Conservation (phyloP, 1,140 invertebrate species). For the Adelges cooleyi region DNA sequence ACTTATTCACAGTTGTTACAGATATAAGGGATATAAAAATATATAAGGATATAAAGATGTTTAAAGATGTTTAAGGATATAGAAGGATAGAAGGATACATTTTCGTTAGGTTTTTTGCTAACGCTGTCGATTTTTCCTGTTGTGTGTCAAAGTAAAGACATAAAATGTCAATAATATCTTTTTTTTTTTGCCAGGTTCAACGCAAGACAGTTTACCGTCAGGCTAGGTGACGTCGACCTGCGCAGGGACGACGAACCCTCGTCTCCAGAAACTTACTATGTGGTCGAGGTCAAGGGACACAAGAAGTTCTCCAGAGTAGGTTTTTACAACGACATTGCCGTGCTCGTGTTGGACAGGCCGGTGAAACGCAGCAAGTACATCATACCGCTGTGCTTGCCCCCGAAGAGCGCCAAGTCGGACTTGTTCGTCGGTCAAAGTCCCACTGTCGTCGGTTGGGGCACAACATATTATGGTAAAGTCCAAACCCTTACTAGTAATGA, state of each 20-base stretch:
- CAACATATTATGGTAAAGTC: constrained; percentile 58
- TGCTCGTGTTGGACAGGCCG: constrained; percentile 59
- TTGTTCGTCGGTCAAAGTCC: constrained; percentile 58
- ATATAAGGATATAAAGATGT: no score
- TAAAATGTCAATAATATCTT: not conserved
- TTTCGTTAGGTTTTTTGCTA: no score
- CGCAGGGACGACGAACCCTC: constrained; percentile 68
- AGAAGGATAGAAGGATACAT: no score
- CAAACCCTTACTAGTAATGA: no score
- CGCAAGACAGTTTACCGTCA: constrained; percentile 72
- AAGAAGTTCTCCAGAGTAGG: constrained; percentile 68
- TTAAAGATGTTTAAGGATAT: no score
- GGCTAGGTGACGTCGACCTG: constrained; percentile 78
- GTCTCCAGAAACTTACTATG: constrained; percentile 60
- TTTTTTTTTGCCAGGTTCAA: constrained; percentile 51
- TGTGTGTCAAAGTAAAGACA: no score
- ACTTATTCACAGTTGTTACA: no score
- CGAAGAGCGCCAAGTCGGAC: constrained; percentile 43
- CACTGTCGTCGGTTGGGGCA: constrained; percentile 87
- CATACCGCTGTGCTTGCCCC: constrained; percentile 75
- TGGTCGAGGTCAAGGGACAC: constrained; percentile 65
- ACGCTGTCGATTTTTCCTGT: not conserved
- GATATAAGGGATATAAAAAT: no score
- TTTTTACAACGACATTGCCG: constrained; percentile 85
- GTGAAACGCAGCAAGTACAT: constrained; percentile 71